Evolutionary conservation across 2,113 vertebrate species (phyloP), one percentile per base, ranked within the genome.

Genomic region (Sakesphorus luctuosus): DNA sequence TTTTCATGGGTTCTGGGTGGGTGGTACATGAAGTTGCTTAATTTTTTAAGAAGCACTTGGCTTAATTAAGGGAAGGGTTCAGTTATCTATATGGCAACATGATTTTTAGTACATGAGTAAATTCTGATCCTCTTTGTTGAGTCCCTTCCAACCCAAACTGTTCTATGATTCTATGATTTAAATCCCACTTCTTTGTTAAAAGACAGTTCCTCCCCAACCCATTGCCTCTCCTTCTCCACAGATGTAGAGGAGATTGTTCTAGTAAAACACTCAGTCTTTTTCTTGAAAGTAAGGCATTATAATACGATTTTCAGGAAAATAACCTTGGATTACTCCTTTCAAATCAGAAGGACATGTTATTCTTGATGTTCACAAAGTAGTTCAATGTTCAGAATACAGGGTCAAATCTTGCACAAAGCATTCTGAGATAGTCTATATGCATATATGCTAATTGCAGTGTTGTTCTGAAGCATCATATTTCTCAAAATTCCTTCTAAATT

Each of bases 171-270:
- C 28, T 46, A 13, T 0, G 2, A 75, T 46, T 82, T 47, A 47
- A 89, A 53, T n/a, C 9, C 24, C 33, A 29, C 7, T 59, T 50
- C 33, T 18, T 23, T 28, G n/a, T 53, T 33, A 61, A 52, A 74
- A 59, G 12, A n/a, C 15, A 36, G 8, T 28, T 36, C 2, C 4
- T 7, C 12, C 10, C 8, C 21, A 18, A 2, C 9, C 18, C 6
- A 11, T 1, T 10, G 13, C 59, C 16, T 38, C 5, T 3, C 3
- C 13, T 46, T 29, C n/a, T 83, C 44, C 29, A 26, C 55, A 68
- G 11, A 47, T 40, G 9, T 26, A 83, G n/a, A 47, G 20, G 44
- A 90, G 69, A 69, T 26, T 58, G 18, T 17, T 67, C 18, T 71
- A 31, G 9, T 38, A 52, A 71, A n/a, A 47, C 26, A 66, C 15